Evolutionary conservation across 2,113 vertebrate species (phyloP).

Genomic region (Sorex araneus): DNA sequence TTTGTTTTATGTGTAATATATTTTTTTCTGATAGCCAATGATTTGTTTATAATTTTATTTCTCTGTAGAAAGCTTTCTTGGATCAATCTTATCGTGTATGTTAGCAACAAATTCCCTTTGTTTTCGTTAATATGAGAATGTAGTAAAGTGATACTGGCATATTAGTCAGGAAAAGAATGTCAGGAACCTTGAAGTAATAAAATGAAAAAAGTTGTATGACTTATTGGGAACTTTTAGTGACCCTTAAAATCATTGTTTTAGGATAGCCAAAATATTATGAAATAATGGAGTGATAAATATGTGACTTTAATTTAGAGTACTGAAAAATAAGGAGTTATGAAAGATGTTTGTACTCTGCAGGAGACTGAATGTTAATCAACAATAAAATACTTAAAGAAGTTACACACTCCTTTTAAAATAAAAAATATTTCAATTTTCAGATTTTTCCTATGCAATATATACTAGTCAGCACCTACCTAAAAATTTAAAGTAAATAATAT

Average conservation of each 20-base stretch:
- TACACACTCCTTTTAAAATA: neutral
- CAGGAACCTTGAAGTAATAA: neutral
- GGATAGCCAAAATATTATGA: neutral
- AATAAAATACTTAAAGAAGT: slow-evolving; percentile 16
- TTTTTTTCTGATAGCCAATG: neutral
- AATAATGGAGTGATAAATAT: neutral
- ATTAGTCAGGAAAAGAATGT: neutral
- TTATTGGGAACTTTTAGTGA: rapidly evolving
- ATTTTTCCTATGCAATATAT: neutral
- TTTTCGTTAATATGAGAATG: neutral
- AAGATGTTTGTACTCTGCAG: neutral
- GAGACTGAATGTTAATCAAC: neutral
- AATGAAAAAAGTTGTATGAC: neutral
- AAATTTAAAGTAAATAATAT: no score
- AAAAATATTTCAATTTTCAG: slow-evolving; percentile 28
- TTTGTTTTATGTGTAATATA: neutral
- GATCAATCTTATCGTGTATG: neutral
- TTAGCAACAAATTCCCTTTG: neutral
- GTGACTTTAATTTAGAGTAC: neutral
- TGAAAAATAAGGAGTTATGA: neutral
- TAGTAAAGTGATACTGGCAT: neutral
- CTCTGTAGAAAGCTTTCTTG: slow-evolving; percentile 8
- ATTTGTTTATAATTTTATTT: slow-evolving; percentile 28
- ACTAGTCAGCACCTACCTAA: no score
- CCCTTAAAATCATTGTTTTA: neutral